Conservation (phyloP, 2,888 invertebrate genomes). For the Matsumyia berberina region DNA sequence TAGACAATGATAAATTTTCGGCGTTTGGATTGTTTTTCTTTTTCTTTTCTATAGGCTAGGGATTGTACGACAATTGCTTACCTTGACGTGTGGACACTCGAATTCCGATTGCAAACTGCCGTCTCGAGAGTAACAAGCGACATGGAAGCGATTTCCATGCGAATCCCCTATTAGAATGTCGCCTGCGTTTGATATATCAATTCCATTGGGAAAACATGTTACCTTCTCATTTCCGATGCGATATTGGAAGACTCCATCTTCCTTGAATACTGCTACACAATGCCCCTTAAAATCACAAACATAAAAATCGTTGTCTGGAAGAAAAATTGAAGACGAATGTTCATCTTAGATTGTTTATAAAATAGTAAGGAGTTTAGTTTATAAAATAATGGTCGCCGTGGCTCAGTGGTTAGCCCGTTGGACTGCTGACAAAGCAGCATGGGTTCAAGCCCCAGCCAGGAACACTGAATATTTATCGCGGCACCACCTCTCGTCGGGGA, state of each 20-base stretch:
- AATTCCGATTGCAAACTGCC: constrained; percentile 95
- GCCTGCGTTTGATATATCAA: constrained; percentile 98
- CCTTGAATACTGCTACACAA: constrained; percentile 97
- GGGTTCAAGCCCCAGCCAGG: too few species aligned
- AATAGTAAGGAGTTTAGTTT: too few species aligned
- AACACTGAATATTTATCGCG: too few species aligned
- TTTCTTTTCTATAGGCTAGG: background rate
- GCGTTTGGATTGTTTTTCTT: constrained; percentile 16
- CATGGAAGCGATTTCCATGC: constrained; percentile 98
- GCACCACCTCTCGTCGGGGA: too few species aligned
- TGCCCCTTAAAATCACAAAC: constrained; percentile 99
- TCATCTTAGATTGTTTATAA: background rate
- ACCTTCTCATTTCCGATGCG: constrained; percentile 97
- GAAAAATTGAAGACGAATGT: constrained; percentile 64
- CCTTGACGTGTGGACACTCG: constrained; percentile 99
- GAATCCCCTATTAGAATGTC: constrained; percentile 98
- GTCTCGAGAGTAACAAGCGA: constrained; percentile 96
- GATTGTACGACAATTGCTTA: constrained; percentile 82
- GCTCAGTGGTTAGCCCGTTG: too few species aligned
- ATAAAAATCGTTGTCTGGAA: constrained; percentile 94
- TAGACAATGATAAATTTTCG: constrained; percentile 83
- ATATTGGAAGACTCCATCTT: constrained; percentile 95
- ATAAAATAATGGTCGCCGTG: too few species aligned
- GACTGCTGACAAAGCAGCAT: too few species aligned
- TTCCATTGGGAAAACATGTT: constrained; percentile 98